Percentiles rank a stretch among this genome's conserved stretches.
Conservation (phyloP, 2,888 invertebrate species). For the Salticus scenicus region DNA sequence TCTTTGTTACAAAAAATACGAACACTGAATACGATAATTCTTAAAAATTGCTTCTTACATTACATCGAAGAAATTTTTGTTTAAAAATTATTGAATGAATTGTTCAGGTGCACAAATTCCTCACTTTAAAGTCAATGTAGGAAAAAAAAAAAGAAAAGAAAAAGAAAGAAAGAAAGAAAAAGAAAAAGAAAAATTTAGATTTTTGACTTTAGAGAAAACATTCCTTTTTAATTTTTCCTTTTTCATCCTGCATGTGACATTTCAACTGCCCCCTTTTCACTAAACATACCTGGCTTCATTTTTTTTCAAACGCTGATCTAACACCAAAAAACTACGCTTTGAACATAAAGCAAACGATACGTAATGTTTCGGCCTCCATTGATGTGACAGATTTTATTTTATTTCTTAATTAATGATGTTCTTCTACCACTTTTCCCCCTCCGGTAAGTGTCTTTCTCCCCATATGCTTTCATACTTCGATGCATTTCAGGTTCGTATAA, state of each 20-base stretch:
- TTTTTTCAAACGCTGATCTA: not conserved
- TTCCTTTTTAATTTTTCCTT: not conserved
- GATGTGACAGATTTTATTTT: slow-evolving; percentile 68
- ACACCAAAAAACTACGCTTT: not conserved
- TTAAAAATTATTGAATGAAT: too few species aligned
- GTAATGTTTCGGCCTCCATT: slow-evolving; percentile 43
- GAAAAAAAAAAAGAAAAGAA: too few species aligned
- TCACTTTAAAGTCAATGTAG: too few species aligned
- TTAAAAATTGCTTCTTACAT: too few species aligned
- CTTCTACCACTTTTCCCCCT: slow-evolving; percentile 32
- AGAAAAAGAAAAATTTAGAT: not conserved
- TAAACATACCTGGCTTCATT: not conserved
- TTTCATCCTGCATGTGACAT: not conserved
- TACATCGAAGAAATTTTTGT: too few species aligned
- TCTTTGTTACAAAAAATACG: too few species aligned
- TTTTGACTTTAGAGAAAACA: not conserved
- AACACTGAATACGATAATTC: too few species aligned
- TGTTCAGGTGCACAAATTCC: too few species aligned
- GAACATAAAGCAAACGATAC: slow-evolving; percentile 36
- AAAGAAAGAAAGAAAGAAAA: too few species aligned
- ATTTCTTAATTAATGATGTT: slow-evolving; percentile 68
- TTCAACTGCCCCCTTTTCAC: not conserved
- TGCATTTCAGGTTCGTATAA: slow-evolving; percentile 52
- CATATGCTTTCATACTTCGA: slow-evolving; percentile 50
- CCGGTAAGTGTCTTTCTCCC: slow-evolving; percentile 40